A percentile compares a stretch with the other conserved stretches of the same genome.
phyloP scores from a whole-genome alignment of 53 echinoderm and acorn worm species.

The Actinopyga echinites region DNA sequence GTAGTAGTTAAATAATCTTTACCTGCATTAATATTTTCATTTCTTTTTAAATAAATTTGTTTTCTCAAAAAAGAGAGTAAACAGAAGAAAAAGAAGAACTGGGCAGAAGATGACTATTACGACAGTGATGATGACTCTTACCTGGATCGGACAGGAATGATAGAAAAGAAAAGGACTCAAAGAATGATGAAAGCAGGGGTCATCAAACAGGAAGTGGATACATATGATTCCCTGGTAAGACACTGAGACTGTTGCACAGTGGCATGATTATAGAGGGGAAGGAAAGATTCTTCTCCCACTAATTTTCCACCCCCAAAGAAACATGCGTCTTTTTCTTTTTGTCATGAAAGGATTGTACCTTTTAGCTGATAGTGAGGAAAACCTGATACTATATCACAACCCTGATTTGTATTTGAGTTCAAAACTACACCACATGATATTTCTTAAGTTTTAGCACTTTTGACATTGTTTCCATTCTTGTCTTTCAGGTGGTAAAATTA shows the following conservation, averaged over 20 bases:
- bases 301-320: too few species aligned
- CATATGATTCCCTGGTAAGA: conserved; percentile 37
- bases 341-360: too few species aligned
- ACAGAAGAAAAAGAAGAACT: conserved; percentile 92
- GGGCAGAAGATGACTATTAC: conserved; percentile 97
- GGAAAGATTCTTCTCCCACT: too few species aligned
- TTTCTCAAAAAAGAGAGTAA: conserved; percentile 70
- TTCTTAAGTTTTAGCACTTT: too few species aligned
- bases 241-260: too few species aligned
- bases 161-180: conserved; percentile 29
- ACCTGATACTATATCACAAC: too few species aligned
- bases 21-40: not conserved
- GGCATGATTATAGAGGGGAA: too few species aligned
- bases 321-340: too few species aligned
- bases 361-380: too few species aligned
- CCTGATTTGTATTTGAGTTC: too few species aligned
- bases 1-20: not conserved
- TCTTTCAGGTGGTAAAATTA: not conserved
- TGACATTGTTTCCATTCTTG: not conserved
- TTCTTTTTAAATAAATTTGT: too few species aligned
- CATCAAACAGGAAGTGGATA: conserved; percentile 39
- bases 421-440: too few species aligned
- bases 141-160: conserved; percentile 80
- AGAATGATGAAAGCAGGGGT: conserved; percentile 45
- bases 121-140: conserved; percentile 99